Conservation (phyloP, 2,888 invertebrate genomes). For the Morinoia aosen region DNA sequence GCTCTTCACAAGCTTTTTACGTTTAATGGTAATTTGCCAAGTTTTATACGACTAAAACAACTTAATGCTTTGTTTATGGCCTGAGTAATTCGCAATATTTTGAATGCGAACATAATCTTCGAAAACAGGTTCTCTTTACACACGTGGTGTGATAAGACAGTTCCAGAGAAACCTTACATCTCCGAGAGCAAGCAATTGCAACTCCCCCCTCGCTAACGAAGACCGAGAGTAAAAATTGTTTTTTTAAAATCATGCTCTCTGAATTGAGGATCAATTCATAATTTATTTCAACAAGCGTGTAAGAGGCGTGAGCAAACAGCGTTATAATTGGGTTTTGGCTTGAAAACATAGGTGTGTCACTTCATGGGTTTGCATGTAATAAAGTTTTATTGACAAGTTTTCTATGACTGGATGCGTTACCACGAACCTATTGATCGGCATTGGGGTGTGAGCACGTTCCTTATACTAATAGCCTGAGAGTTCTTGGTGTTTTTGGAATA, state of each 20-base stretch:
- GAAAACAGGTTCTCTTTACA: background rate
- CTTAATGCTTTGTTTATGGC: too few species aligned
- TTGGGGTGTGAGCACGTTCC: background rate
- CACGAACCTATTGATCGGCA: background rate
- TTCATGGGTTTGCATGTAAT: background rate
- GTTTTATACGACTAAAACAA: too few species aligned
- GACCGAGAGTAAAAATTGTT: background rate
- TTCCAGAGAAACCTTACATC: background rate
- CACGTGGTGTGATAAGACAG: background rate
- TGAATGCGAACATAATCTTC: too few species aligned
- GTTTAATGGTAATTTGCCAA: too few species aligned
- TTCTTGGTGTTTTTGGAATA: background rate
- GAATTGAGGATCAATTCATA: background rate
- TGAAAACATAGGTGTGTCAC: background rate
- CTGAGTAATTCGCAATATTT: too few species aligned
- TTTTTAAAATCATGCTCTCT: background rate
- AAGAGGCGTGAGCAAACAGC: background rate
- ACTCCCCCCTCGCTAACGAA: background rate
- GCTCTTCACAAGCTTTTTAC: too few species aligned
- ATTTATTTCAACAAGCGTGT: background rate
- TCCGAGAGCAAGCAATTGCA: background rate
- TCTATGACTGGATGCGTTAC: background rate
- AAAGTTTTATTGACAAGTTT: background rate
- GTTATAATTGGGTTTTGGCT: background rate
- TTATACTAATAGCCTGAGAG: background rate